Evolutionary conservation across 2,113 vertebrate species (phyloP).

Genomic region (Bostrychus sinensis): DNA sequence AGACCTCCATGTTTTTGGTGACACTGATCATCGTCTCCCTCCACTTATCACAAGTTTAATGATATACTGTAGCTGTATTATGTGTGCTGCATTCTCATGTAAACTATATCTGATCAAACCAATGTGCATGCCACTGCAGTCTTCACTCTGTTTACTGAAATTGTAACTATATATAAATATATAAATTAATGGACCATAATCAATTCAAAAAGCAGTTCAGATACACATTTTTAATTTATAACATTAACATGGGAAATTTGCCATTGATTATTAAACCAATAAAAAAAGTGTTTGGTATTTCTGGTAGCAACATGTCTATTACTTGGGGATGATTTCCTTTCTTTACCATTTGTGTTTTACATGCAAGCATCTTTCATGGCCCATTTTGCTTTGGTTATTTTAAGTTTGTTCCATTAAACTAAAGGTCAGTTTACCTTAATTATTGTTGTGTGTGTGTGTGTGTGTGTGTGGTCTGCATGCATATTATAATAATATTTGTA

Average conservation of each 20-base stretch:
- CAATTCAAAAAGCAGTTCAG: too few relatives aligned
- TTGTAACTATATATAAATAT: too few relatives aligned
- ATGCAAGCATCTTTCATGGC: too few relatives aligned
- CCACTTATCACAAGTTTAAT: constrained; percentile 14
- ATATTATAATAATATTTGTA: not conserved
- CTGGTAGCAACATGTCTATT: too few relatives aligned
- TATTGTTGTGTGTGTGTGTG: not conserved
- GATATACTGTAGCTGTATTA: constrained; percentile 7
- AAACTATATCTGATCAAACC: not conserved
- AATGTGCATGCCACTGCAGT: not conserved
- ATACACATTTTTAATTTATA: too few relatives aligned
- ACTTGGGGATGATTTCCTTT: too few relatives aligned
- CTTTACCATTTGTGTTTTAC: too few relatives aligned
- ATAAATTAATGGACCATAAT: too few relatives aligned
- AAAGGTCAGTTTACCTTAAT: not conserved
- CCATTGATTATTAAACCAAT: too few relatives aligned
- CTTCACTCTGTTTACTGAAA: not conserved
- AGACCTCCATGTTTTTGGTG: constrained; percentile 57
- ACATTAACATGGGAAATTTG: too few relatives aligned
- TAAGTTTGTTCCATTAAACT: not conserved
- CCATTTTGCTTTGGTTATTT: not conserved
- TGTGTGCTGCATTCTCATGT: constrained; percentile 4
- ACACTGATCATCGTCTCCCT: constrained; percentile 42
- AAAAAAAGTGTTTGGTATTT: too few relatives aligned
- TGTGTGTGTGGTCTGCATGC: not conserved